A percentile compares a stretch with the other conserved stretches of the same genome.
phyloP scores from a whole-genome alignment of 2,888 invertebrate genomes.

The Heteropelma amictum region DNA sequence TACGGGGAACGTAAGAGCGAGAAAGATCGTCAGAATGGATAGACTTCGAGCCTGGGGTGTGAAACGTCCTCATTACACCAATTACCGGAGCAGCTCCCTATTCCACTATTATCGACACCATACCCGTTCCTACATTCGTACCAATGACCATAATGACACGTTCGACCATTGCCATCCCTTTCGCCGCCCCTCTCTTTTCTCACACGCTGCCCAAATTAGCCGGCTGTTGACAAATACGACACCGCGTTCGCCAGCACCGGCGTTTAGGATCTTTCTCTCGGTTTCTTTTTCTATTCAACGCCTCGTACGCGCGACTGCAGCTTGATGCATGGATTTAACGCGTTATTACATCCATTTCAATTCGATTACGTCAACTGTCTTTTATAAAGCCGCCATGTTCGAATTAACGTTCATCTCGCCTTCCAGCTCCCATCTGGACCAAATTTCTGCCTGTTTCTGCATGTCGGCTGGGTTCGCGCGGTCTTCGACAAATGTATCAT shows the following conservation, averaged over 20 bases:
- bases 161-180: slow-evolving; percentile 15
- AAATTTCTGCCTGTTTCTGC: no score
- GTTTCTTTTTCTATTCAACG: neutral
- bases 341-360: no score
- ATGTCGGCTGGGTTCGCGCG: no score
- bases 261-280: slow-evolving; percentile 40
- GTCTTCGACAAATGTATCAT: no score
- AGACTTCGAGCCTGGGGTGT: slow-evolving; percentile 65
- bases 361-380: no score
- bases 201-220: slow-evolving; percentile 51
- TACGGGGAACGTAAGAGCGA: slow-evolving; percentile 13
- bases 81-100: slow-evolving; percentile 64
- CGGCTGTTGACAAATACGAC: slow-evolving; percentile 53
- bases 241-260: slow-evolving; percentile 22
- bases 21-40: slow-evolving; percentile 66
- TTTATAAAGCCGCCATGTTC: no score
- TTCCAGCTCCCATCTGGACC: no score
- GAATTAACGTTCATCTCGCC: no score
- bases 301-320: neutral
- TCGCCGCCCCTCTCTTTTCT: slow-evolving; percentile 32
- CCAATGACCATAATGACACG: slow-evolving; percentile 29
- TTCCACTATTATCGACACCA: slow-evolving; percentile 54
- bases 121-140: neutral
- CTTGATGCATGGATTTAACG: neutral
- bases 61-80: slow-evolving; percentile 71